phyloP scores from a whole-genome alignment of 2,113 vertebrate genomes.

The Prunella himalayana region DNA sequence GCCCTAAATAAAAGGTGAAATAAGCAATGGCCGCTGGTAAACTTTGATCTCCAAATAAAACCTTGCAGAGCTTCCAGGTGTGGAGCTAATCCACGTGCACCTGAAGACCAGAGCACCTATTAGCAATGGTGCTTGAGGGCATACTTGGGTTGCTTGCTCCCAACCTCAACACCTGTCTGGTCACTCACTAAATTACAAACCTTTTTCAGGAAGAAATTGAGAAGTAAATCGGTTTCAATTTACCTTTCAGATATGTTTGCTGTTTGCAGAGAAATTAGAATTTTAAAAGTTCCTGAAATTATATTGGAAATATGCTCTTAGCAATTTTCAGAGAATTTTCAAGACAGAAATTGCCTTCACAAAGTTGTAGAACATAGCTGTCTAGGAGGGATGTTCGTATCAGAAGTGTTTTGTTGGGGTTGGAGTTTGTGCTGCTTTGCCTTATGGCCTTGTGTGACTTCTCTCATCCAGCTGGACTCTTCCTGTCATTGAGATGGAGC shows the following conservation, averaged over 20 bases:
- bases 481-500: neutral
- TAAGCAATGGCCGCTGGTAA: neutral
- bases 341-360: neutral
- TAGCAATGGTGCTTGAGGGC: neutral
- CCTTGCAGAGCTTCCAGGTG: neutral
- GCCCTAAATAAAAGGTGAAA: neutral
- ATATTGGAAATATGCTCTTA: neutral
- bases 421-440: neutral
- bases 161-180: neutral
- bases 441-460: neutral
- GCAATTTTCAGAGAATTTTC: neutral
- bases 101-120: neutral
- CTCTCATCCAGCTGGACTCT: neutral
- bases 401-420: neutral
- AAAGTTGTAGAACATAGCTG: neutral
- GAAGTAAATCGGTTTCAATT: neutral
- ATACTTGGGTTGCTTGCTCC: accelerated
- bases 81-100: neutral
- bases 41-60: neutral
- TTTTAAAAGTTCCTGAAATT: neutral
- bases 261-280: neutral
- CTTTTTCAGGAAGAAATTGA: neutral
- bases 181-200: neutral
- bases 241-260: neutral
- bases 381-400: neutral